These are phyloP conservation scores for Tenthredo livida DNA, from an alignment of 2,888 invertebrate genomes.

Conservation along the genomic window DNA sequence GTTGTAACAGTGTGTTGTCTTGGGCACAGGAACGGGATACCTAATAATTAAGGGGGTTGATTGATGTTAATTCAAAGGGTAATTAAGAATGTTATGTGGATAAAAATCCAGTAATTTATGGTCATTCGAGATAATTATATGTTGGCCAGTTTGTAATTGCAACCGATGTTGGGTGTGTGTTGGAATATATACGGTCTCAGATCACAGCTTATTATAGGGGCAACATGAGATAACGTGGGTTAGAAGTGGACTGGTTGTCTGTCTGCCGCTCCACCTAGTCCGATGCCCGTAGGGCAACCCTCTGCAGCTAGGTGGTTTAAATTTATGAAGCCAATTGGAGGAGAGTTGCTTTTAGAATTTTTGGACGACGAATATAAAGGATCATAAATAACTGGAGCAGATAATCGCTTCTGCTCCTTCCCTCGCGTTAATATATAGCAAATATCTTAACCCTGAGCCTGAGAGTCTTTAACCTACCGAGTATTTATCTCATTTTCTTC, in stretches of 20 bases:
- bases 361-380: conserved; percentile 55
- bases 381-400: conserved; percentile 65
- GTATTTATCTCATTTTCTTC: not conserved
- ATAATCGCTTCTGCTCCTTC: conserved; percentile 61
- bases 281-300: conserved; percentile 40
- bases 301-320: conserved; percentile 56
- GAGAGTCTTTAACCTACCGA: not conserved
- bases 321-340: conserved; percentile 68
- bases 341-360: conserved; percentile 54
- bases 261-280: conserved; percentile 47
- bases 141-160: conserved; percentile 78
- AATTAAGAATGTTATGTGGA: conserved; percentile 78
- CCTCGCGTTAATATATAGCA: not conserved
- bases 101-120: conserved; percentile 78
- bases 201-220: conserved; percentile 76
- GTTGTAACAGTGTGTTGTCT: conserved; percentile 34
- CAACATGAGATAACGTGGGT: conserved; percentile 56
- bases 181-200: conserved; percentile 74
- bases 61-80: conserved; percentile 79
- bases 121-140: conserved; percentile 78
- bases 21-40: conserved; percentile 38
- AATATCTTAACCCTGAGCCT: conserved; percentile 14
- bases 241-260: conserved; percentile 47
- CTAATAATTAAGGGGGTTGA: conserved; percentile 71
- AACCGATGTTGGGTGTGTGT: conserved; percentile 66